Conservation (phyloP, 2,113 vertebrate genomes). For the Trematomus loennbergii region DNA sequence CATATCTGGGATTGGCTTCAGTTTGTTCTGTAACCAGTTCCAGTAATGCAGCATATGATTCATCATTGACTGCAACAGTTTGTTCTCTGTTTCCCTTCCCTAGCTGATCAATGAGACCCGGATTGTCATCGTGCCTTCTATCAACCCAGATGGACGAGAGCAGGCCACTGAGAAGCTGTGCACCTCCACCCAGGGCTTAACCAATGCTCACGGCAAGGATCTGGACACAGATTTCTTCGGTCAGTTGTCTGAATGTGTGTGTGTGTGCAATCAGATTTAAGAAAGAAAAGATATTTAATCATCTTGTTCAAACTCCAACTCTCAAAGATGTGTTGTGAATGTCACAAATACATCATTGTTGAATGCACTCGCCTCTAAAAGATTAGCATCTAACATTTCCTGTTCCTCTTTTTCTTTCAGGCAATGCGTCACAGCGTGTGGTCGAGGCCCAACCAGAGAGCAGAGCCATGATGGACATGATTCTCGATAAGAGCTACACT, state of each 20-base stretch:
- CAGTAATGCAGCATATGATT: not conserved
- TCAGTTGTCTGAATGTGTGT: slow-evolving; percentile 70
- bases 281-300: no score
- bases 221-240: slow-evolving; percentile 95
- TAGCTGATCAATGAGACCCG: slow-evolving; percentile 93
- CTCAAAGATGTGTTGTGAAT: no score
- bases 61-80: slow-evolving; percentile 1
- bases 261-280: not conserved
- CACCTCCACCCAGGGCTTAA: slow-evolving; percentile 85
- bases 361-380: not conserved
- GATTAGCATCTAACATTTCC: not conserved
- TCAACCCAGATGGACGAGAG: slow-evolving; percentile 96
- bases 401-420: slow-evolving; percentile 69
- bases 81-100: not conserved
- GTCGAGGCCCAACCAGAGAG: slow-evolving; percentile 89
- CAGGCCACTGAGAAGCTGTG: slow-evolving; percentile 91
- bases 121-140: slow-evolving; percentile 94
- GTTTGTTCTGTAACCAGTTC: not conserved
- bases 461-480: slow-evolving; percentile 92
- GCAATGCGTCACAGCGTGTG: slow-evolving; percentile 88
- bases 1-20: not conserved
- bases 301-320: no score
- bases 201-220: slow-evolving; percentile 89
- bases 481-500: slow-evolving; percentile 89
- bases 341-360: no score